A percentile compares a stretch with the other conserved stretches of the same genome.
phyloP scores from a whole-genome alignment of 2,797 vertebrate species.

The Paramormyrops hopkinsi region DNA sequence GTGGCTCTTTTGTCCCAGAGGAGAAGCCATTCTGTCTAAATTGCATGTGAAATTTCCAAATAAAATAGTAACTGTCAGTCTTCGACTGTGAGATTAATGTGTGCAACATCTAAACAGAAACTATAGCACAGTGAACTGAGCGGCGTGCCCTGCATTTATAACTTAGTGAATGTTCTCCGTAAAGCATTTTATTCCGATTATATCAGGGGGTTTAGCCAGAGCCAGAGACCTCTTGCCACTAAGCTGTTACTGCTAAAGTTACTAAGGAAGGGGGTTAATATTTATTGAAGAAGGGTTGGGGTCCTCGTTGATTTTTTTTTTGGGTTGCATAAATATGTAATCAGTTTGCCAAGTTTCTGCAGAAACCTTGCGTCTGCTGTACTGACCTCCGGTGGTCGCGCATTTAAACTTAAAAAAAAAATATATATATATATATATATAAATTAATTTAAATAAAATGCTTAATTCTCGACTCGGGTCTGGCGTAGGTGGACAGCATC shows the following conservation, averaged over 20 bases:
- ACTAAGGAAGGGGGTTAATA: neutral
- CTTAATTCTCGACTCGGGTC: neutral
- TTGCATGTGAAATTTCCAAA: slow-evolving; percentile 10
- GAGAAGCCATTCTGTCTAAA: neutral
- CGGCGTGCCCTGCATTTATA: neutral
- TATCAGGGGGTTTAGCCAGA: neutral
- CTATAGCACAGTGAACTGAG: neutral
- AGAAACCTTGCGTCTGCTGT: neutral
- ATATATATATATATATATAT: too few relatives aligned
- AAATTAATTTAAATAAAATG: neutral
- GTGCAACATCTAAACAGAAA: neutral
- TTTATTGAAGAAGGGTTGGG: neutral
- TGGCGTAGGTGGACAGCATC: neutral
- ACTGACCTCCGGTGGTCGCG: neutral
- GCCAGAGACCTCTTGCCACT: neutral
- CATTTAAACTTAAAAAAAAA: neutral
- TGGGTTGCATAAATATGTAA: neutral
- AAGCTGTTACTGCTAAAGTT: neutral
- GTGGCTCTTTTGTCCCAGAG: neutral
- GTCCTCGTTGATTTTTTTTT: neutral
- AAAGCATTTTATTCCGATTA: neutral
- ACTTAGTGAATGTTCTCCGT: neutral
- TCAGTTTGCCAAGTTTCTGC: neutral
- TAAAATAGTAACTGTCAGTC: neutral
- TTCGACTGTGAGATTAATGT: neutral